phyloP scores from a whole-genome alignment of 2,797 vertebrate genomes.

The Dallia pectoralis region DNA sequence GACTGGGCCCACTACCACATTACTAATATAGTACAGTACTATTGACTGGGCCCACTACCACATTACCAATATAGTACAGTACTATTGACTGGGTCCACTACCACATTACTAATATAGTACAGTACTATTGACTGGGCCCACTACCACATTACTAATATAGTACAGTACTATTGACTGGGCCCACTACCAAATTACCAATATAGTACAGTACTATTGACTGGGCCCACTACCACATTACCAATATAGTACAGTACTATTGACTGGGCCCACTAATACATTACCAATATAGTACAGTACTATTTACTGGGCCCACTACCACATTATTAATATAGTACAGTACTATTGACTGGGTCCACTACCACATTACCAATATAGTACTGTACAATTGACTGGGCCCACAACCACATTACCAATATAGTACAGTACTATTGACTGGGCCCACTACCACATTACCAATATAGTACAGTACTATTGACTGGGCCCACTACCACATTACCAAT shows the following conservation, averaged over 20 bases:
- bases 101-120: neutral
- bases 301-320: neutral
- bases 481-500: neutral
- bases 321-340: neutral
- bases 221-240: neutral
- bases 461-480: neutral
- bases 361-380: too few relatives aligned
- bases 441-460: neutral
- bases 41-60: neutral
- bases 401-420: too few relatives aligned
- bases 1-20: neutral
- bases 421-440: too few relatives aligned
- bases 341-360: neutral
- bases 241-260: neutral
- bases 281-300: neutral
- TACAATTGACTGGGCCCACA: too few relatives aligned
- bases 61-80: neutral
- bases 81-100: neutral
- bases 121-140: neutral
- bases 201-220: neutral
- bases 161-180: neutral
- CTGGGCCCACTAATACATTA: neutral
- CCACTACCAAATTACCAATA: neutral
- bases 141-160: neutral
- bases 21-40: neutral